phyloP scores from a whole-genome alignment of 2,113 vertebrate species.

The Rousettus leschenaultii region DNA sequence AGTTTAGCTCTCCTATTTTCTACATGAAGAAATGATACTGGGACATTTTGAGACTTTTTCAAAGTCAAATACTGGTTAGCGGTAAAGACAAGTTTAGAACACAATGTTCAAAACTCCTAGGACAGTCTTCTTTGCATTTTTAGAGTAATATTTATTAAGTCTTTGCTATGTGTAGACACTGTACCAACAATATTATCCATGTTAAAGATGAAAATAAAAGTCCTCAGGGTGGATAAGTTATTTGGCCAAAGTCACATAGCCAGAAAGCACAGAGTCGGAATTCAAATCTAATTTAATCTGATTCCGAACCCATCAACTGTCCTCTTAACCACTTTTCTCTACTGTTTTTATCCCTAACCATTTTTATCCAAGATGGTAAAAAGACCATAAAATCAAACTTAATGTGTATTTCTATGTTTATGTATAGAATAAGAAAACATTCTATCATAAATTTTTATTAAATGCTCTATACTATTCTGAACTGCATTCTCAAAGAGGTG shows the following conservation, averaged over 20 bases:
- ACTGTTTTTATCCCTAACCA: background rate
- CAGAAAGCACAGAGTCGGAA: background rate
- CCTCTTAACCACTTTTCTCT: background rate
- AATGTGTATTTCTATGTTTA: background rate
- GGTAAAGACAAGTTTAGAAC: background rate
- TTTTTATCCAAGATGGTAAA: background rate
- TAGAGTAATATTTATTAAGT: background rate
- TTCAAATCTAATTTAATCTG: background rate
- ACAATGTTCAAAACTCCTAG: background rate
- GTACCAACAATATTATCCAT: background rate
- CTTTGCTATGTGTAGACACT: background rate
- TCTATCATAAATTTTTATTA: background rate
- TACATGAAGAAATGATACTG: background rate
- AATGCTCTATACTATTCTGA: background rate
- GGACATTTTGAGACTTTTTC: background rate
- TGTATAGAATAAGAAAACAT: background rate
- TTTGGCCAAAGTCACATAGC: background rate
- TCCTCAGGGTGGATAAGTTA: background rate
- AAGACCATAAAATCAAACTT: background rate
- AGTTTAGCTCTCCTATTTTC: background rate
- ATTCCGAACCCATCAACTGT: background rate
- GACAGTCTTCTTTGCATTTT: background rate
- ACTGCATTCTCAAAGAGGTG: background rate
- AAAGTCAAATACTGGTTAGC: background rate
- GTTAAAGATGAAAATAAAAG: background rate